A percentile compares a stretch with the other conserved stretches of the same genome.
phyloP scores from a whole-genome alignment of 2,113 vertebrate genomes.

The Antigone vipio region DNA sequence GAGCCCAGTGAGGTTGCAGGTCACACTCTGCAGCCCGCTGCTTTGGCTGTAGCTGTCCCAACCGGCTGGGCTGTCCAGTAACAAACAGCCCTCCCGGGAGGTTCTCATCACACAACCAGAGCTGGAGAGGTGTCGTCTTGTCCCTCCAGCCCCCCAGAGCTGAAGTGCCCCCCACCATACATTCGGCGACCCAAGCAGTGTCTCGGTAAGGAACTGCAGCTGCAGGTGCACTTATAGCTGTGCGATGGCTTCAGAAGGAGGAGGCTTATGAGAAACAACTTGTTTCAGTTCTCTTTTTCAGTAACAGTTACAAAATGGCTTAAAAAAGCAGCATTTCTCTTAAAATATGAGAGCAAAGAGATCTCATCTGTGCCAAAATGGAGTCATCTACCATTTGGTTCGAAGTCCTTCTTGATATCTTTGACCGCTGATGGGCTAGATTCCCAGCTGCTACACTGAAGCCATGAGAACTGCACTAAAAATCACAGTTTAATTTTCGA shows the following conservation, averaged over 20 bases:
- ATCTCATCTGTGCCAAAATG: not conserved
- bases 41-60: not conserved
- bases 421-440: not conserved
- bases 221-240: not conserved
- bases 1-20: not conserved
- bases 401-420: not conserved
- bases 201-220: not conserved
- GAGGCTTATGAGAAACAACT: not conserved
- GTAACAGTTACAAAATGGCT: not conserved
- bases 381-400: not conserved
- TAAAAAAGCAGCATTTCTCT: not conserved
- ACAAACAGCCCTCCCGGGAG: not conserved
- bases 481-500: not conserved
- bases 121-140: not conserved
- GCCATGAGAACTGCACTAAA: not conserved
- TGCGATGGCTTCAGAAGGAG: not conserved
- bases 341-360: not conserved
- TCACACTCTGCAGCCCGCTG: not conserved
- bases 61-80: not conserved
- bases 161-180: not conserved
- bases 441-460: not conserved
- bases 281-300: conserved; percentile 55
- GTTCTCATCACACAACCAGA: not conserved
- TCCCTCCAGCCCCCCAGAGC: not conserved
- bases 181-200: not conserved